These are phyloP conservation scores for Ailurus styani DNA, from an alignment of 2,113 vertebrate genomes.

Conservation along the genomic window DNA sequence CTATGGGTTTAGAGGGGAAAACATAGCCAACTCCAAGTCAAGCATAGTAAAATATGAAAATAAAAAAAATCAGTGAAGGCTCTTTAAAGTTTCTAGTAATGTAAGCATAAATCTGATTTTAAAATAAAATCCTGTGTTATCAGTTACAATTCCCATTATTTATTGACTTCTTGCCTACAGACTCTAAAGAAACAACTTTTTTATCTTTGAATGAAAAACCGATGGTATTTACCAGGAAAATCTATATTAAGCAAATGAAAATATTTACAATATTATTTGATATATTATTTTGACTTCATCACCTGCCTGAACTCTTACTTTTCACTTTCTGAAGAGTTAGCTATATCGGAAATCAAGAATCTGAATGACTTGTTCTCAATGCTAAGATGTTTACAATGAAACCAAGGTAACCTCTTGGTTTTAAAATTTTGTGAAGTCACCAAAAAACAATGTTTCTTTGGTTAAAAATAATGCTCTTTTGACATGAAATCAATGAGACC, in stretches of 20 bases:
- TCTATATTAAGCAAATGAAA: conserved; percentile 47
- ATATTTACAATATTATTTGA: conserved; percentile 37
- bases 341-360: conserved; percentile 26
- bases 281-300: conserved; percentile 30
- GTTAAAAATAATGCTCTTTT: conserved; percentile 40
- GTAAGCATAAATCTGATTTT: conserved; percentile 29
- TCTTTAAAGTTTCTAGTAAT: conserved; percentile 10
- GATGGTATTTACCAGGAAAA: conserved; percentile 38
- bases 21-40: not conserved
- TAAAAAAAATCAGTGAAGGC: not conserved
- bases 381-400: not conserved
- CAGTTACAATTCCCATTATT: conserved; percentile 33
- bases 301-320: conserved; percentile 32
- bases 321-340: conserved; percentile 44
- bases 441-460: conserved; percentile 27
- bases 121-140: conserved; percentile 42
- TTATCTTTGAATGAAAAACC: conserved; percentile 56
- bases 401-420: conserved; percentile 1
- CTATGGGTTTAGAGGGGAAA: not conserved
- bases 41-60: conserved; percentile 24
- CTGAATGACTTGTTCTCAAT: not conserved
- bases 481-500: conserved; percentile 28
- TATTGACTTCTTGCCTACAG: conserved; percentile 38
- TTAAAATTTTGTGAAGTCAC: conserved; percentile 50
- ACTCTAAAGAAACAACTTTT: conserved; percentile 23